Percentiles rank a stretch among this genome's conserved stretches.
phyloP scores from a whole-genome alignment of 2,888 invertebrate genomes.

The Orgyia antiqua region DNA sequence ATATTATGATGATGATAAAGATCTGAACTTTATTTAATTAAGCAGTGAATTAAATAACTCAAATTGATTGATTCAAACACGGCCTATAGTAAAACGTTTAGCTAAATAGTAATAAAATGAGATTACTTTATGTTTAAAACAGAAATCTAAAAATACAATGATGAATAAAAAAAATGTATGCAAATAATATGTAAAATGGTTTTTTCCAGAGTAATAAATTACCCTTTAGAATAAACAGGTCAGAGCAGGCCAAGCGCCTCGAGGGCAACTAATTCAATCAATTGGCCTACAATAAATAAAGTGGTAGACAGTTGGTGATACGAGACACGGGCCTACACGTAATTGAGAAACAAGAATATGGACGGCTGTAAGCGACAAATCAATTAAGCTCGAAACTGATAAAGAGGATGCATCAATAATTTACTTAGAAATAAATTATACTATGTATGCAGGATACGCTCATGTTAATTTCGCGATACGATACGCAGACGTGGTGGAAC shows the following conservation, averaged over 20 bases:
- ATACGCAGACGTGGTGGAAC: slow-evolving; percentile 20
- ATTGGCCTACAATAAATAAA: slow-evolving; percentile 72
- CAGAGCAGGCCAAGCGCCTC: slow-evolving; percentile 59
- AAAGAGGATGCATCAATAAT: slow-evolving; percentile 68
- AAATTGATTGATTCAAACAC: too few species aligned
- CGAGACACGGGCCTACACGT: slow-evolving; percentile 51
- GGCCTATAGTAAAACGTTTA: too few species aligned
- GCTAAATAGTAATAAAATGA: too few species aligned
- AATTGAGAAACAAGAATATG: slow-evolving; percentile 68
- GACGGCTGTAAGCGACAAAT: slow-evolving; percentile 67
- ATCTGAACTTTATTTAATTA: too few species aligned
- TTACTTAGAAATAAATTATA: slow-evolving; percentile 48
- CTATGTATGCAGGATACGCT: slow-evolving; percentile 33
- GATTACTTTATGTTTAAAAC: too few species aligned
- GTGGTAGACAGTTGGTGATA: slow-evolving; percentile 62
- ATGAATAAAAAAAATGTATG: too few species aligned
- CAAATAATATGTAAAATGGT: too few species aligned
- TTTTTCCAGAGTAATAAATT: too few species aligned
- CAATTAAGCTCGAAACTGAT: slow-evolving; percentile 64
- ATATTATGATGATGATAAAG: too few species aligned
- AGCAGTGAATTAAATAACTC: too few species aligned
- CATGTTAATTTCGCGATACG: slow-evolving; percentile 37
- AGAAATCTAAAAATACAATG: too few species aligned
- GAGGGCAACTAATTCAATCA: slow-evolving; percentile 75
- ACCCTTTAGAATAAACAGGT: slow-evolving; percentile 49